Percentiles rank a stretch among this genome's conserved stretches.
phyloP scores from a whole-genome alignment of 2,113 vertebrate genomes.

The Mus pahari region DNA sequence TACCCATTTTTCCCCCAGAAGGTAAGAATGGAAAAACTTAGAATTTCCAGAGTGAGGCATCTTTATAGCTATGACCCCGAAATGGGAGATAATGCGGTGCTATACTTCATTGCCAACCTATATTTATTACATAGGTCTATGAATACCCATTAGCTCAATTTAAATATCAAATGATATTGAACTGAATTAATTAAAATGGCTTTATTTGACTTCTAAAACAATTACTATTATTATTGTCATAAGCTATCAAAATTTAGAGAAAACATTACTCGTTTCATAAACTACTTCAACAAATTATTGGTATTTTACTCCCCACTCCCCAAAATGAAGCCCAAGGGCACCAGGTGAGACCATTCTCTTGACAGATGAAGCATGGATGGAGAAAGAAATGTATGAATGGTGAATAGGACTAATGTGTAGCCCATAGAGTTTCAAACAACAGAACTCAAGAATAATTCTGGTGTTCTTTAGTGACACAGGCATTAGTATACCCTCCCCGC shows the following conservation, averaged over 20 bases:
- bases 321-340: not conserved
- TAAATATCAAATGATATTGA: not conserved
- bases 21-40: not conserved
- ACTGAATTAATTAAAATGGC: constrained; percentile 20
- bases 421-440: not conserved
- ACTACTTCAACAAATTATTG: not conserved
- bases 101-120: not conserved
- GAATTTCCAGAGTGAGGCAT: not conserved
- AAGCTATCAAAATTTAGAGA: not conserved
- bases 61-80: not conserved
- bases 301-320: not conserved
- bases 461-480: not conserved
- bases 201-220: constrained; percentile 8
- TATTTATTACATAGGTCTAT: not conserved
- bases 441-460: not conserved
- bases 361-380: not conserved
- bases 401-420: not conserved
- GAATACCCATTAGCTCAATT: constrained; percentile 1
- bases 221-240: not conserved
- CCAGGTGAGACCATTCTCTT: not conserved
- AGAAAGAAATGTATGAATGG: not conserved
- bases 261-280: not conserved
- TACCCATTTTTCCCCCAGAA: not conserved
- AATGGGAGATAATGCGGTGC: not conserved
- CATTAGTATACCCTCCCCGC: rapidly evolving